Base-by-base conservation (phyloP, 2,113 vertebrate genomes). In the Microtus pennsylvanicus region DNA sequence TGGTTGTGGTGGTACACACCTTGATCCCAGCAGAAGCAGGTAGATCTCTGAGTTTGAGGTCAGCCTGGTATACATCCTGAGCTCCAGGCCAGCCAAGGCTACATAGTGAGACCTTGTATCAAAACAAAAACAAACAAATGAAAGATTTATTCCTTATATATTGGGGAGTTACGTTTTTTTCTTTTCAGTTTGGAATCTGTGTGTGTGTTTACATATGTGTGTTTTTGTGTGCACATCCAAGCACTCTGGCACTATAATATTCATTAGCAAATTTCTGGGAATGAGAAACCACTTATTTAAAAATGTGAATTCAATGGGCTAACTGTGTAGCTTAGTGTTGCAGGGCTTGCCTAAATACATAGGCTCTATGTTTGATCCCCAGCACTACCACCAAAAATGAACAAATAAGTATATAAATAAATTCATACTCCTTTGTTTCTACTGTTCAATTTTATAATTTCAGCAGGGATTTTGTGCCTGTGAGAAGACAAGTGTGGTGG, bases 111-210 rank as follows among this genome's bases (percentile, higher is more conserved):
- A n/a, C 78, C 12, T 61, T 82, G 52, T 81, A 83, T 38, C 13
- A 42, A 83, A 83, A 83, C n/a, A 63, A 81, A 81, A 80, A 58
- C 78, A 81, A 55, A 24, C 78, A 63, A 42, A 63, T n/a, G 24
- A 24, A 83, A 28, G 14, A 3, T 61, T 83, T 63, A 63, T 83
- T 63, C n/a, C n/a, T 11, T 7, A 4, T 28, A 70, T 61, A 63
- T 72, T 93, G 94, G 74, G 96, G 82, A 76, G 24, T 47, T 87
- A 58, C 1, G 26, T 35, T 30, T 87, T 38, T 91, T 95, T 77
- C 47, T 93, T 94, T 89, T 35, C n/a, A 76, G 85, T 75, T 47
- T 82, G 63, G 35, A 24, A 19, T 87, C 21, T 87, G 12, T 65
- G 30, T 91, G 30, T 63, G 45, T 92, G 28, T 5, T 5, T 13